A percentile compares a stretch with the other conserved stretches of the same genome.
phyloP scores from a whole-genome alignment of 2,113 vertebrate species.

The Mus pahari region DNA sequence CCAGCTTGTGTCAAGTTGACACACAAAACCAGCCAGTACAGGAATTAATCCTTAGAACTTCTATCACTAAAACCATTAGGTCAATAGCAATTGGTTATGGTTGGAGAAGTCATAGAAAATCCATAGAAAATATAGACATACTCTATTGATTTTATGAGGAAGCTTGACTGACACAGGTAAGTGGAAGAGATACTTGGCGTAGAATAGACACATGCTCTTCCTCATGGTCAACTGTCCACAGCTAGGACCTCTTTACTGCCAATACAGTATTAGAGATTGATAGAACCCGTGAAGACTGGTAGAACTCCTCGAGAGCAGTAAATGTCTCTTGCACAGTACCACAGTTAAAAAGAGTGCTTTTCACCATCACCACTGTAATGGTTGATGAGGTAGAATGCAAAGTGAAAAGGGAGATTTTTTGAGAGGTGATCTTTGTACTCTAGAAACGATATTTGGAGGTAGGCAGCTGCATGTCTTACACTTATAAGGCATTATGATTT shows the following conservation, averaged over 20 bases:
- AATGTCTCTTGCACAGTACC: not conserved
- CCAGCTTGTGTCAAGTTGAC: too few relatives aligned
- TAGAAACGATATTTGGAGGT: not conserved
- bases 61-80: not conserved
- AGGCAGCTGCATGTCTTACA: not conserved
- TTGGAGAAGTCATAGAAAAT: not conserved
- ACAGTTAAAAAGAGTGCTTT: not conserved
- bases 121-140: not conserved
- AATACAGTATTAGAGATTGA: not conserved
- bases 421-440: not conserved
- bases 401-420: not conserved
- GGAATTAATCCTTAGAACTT: not conserved
- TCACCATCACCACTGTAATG: not conserved
- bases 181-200: not conserved
- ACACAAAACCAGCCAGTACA: too few relatives aligned
- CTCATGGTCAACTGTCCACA: not conserved
- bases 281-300: too few relatives aligned
- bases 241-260: not conserved
- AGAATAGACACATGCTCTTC: not conserved
- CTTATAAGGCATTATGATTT: too few relatives aligned
- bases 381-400: not conserved
- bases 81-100: not conserved
- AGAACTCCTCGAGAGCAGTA: not conserved
- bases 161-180: not conserved
- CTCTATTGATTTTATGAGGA: not conserved